Base-by-base conservation (phyloP, 92 coral and sea anemone genomes). In the Pocillopora meandrina region DNA sequence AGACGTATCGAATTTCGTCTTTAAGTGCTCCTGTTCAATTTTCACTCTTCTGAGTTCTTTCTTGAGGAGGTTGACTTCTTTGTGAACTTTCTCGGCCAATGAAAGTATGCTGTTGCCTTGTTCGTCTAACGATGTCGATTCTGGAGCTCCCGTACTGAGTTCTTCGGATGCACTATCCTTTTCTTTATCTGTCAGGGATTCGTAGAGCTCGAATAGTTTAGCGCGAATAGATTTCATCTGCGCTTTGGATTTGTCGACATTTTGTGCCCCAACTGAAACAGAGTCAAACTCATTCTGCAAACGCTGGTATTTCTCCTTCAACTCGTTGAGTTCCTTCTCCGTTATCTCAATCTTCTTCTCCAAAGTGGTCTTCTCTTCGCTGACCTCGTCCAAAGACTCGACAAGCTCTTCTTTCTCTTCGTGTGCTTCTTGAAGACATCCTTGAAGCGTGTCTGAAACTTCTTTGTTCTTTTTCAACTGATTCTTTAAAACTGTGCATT, bases 371-470 rank as follows among this genome's bases (percentile, higher is more conserved):
- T 94, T 92, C 73, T 94, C 97, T 70, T 90, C 94, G 60, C 77
- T 89, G 71, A 92, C 82, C 77, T 95, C 94, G 68, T 95, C 98
- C 55, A 96, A 70, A 19, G 95, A 91, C 72, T 94, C 97, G 71
- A 86, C 70, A 59, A 89, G 87, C 57, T 95, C 98, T 21, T 89
- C 88, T 73, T 95, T 97, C 65, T 95, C 97, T 59, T 93, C 97
- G 79, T 92, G 93, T 9, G 93, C 91, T 62, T 95, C 97, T 16
- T 92, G 95, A 72, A 97, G 84, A 73, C 97, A 92, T 36, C 87
- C 90, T 65, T 92, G 97, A 63, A 97, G 84, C 56, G 97, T 92
- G 31, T 91, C 87, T n/a, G 86, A 85, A 71, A 88, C 83, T 26
- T 90, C 95, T 72, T 89, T 86, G 78, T 79, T 90, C 82, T 90